Conservation (phyloP, 2,113 vertebrate genomes). For the Megaceryle maxima region DNA sequence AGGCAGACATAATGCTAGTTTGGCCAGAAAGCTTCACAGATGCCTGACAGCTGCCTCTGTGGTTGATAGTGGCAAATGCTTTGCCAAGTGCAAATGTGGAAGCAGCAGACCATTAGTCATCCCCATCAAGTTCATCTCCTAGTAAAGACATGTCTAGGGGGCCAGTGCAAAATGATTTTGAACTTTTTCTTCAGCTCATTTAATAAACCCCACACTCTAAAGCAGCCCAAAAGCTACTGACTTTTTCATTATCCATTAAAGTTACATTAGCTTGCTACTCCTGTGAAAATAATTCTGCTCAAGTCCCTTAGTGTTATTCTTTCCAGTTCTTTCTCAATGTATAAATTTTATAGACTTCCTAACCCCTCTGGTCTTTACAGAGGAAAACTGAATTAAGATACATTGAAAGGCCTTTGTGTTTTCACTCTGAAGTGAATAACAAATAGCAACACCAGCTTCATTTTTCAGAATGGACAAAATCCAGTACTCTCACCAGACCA, state of each 20-base stretch:
- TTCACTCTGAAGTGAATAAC: slow-evolving; percentile 2
- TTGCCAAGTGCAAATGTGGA: not conserved
- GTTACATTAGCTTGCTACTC: not conserved
- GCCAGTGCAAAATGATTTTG: not conserved
- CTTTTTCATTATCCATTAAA: not conserved
- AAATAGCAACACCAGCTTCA: not conserved
- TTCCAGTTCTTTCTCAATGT: not conserved
- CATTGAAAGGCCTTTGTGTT: not conserved
- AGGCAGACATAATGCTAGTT: not conserved
- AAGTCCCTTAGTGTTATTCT: not conserved
- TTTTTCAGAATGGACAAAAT: slow-evolving; percentile 14
- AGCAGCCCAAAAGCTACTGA: not conserved
- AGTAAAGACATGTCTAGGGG: not conserved
- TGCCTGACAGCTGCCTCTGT: not conserved
- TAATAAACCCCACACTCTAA: not conserved
- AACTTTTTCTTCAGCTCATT: not conserved
- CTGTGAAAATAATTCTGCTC: not conserved
- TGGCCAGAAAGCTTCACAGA: not conserved
- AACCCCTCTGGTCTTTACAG: not conserved
- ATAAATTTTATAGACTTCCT: not conserved
- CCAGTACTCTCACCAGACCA: not conserved
- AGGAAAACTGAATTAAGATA: not conserved
- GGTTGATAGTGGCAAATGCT: not conserved
- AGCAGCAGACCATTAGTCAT: not conserved
- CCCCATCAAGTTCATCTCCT: not conserved